Base-by-base conservation (phyloP, 2,113 vertebrate genomes). In the Platichthys stellatus region DNA sequence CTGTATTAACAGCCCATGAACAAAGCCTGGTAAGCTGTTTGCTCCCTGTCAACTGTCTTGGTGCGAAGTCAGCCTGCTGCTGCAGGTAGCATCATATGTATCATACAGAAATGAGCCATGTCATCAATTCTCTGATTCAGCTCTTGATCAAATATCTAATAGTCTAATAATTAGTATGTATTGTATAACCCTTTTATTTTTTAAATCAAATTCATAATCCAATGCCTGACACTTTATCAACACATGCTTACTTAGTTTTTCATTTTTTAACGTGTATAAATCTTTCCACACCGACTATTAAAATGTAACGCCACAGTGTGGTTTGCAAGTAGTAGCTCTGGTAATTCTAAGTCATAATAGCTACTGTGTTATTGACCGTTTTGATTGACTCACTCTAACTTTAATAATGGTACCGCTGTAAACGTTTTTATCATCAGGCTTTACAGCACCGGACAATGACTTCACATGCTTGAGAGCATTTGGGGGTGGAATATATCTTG, bases 341-440 rank as follows among this genome's bases (percentile, higher is more conserved):
- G 75, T 86, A 78, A 86, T 78, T 78, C 65, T 85, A 86, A 84
- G 66, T 79, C 31, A 31, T 7, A 5, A 84, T 81, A 9, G 38
- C 40, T 45, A 76, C 71, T 60, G 76, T 80, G 83, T 78, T 89
- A 91, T 90, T 89, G 89, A 91, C 80, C 79, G 60, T 70, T 87
- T 88, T 81, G 86, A 91, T 84, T 92, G 87, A 90, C 83, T 90
- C 79, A 45, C 68, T 86, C 79, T 76, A 74, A 83, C 72, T 86
- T 92, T 88, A 77, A 88, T 89, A 86, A 82, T 53, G 38, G 79
- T 70, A 58, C 18, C 43, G 26, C 74, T 88, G 86, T 90, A 91
- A 90, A 86, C 7, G 31, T 64, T 89, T 90, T 89, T 88, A 88
- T 86, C 59, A 83, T 88, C 82, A 74, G 43, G 11, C 70, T 89